A percentile compares a stretch with the other conserved stretches of the same genome.
Conservation (phyloP, 2,113 vertebrate species). For the Eurystomus gularis region DNA sequence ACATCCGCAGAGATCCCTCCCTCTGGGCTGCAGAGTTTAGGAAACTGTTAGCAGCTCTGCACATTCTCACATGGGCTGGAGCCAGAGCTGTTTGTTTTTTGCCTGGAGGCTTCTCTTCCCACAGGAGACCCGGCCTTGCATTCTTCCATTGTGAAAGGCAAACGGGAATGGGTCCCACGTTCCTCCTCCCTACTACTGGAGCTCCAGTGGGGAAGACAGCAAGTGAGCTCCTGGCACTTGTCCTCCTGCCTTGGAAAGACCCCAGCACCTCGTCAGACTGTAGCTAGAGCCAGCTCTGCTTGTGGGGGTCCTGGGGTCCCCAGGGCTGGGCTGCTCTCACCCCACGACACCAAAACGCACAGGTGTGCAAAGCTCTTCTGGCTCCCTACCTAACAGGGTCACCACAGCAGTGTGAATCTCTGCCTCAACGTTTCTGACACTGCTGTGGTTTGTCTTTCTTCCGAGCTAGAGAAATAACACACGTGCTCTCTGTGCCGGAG, state of each 20-base stretch:
- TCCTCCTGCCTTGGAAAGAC: not conserved
- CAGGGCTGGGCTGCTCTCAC: not conserved
- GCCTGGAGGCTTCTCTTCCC: slow-evolving; percentile 57
- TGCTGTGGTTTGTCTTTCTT: not conserved
- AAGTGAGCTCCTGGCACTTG: not conserved
- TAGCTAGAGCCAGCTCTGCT: not conserved
- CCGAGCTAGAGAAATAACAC: not conserved
- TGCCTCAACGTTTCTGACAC: not conserved
- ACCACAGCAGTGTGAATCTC: not conserved
- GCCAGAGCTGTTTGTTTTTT: slow-evolving; percentile 55
- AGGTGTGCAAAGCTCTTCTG: not conserved
- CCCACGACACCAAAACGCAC: not conserved
- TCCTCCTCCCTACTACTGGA: not conserved
- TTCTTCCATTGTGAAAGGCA: slow-evolving; percentile 35
- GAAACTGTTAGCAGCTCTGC: slow-evolving; percentile 54
- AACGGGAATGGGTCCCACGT: not conserved
- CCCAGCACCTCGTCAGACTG: not conserved
- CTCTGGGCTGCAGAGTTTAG: slow-evolving; percentile 10
- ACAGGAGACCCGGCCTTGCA: slow-evolving; percentile 39
- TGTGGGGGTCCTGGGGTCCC: not conserved
- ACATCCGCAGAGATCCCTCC: slow-evolving; percentile 3
- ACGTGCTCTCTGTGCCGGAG: not conserved
- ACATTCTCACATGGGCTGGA: slow-evolving; percentile 14
- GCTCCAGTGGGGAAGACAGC: not conserved
- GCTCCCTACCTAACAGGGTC: not conserved